Evolutionary conservation across 64 coral and sea anemone species (phyloP), one percentile per base, ranked within the genome.

Genomic region (Pachyseris speciosa): DNA sequence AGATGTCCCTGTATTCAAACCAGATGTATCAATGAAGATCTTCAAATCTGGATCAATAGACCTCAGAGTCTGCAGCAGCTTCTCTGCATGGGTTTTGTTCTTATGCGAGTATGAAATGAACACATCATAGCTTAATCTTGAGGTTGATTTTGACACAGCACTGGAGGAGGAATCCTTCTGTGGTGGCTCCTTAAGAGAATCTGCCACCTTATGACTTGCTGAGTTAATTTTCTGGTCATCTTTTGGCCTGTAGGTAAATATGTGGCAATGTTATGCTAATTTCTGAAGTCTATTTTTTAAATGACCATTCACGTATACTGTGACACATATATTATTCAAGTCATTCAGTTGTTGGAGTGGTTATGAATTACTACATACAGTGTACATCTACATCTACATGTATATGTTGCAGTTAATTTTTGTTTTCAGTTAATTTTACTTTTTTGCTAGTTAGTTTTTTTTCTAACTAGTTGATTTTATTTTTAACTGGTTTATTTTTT

Each of bases 41-140:
- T 87, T 93, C 26, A 99, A 85, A 15, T 48, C 60, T 37, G 90
- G 84, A 73, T 92, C 90, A 55, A 83, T 26, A 38, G 51, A 69
- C 67, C 55, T 90, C n/a, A 99, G 80, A 67, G 36, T 77, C 29
- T 86, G 49, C 4, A 93, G 40, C 19, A 95, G 42, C 59, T 90
- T 68, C 7, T 85, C 43, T 13, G 97, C 97, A 52, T 69, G 74
- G n/a, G 37, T 37, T 27, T 83, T 90, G 79, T 99, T 95, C 28
- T 39, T 53, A 76, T 99, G 97, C 2, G 90, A 95, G 31, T 99
- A 99, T 15, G 97, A 99, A 63, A 99, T 93, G 48, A 99, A 99
- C 19, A 99, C 94, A 80, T 99, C 97, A 45, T 99, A 95, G 20
- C 37, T 44, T 25, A 44, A 24, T 25, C 50, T 41, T 63, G 33